A percentile compares a stretch with the other conserved stretches of the same genome.
These are phyloP conservation scores for Oligia latruncula DNA, from an alignment of 2,888 invertebrate genomes.

Conservation along the genomic window DNA sequence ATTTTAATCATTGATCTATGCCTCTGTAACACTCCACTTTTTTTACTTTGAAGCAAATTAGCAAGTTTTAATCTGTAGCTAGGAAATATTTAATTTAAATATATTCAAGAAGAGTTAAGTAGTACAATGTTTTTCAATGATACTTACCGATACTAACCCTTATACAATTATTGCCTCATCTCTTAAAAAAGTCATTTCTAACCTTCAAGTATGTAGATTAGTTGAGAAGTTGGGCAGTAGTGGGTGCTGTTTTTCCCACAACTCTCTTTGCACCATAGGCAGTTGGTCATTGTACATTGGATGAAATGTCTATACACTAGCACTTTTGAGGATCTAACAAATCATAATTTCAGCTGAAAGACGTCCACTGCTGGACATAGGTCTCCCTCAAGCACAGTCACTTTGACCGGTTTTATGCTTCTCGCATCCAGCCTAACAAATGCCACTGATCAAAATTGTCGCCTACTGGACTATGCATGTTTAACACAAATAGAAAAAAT, in stretches of 20 bases:
- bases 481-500: neutral
- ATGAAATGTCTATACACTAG: neutral
- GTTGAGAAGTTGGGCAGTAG: neutral
- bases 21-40: constrained; percentile 51
- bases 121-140: constrained; percentile 55
- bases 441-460: neutral
- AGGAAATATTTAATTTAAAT: constrained; percentile 61
- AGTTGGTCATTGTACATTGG: neutral
- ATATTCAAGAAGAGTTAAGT: constrained; percentile 50
- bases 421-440: neutral
- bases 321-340: neutral
- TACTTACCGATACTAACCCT: constrained; percentile 14
- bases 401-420: neutral
- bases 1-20: constrained; percentile 59
- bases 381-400: neutral
- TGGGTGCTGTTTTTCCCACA: neutral
- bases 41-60: constrained; percentile 47
- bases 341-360: neutral
- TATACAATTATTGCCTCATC: neutral
- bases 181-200: neutral
- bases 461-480: too few species aligned
- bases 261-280: neutral
- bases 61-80: constrained; percentile 58
- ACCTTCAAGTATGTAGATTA: neutral
- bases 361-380: neutral